Evolutionary conservation across 2,113 vertebrate species (phyloP), one percentile per base, ranked within the genome.

Genomic region (Pimephales promelas): DNA sequence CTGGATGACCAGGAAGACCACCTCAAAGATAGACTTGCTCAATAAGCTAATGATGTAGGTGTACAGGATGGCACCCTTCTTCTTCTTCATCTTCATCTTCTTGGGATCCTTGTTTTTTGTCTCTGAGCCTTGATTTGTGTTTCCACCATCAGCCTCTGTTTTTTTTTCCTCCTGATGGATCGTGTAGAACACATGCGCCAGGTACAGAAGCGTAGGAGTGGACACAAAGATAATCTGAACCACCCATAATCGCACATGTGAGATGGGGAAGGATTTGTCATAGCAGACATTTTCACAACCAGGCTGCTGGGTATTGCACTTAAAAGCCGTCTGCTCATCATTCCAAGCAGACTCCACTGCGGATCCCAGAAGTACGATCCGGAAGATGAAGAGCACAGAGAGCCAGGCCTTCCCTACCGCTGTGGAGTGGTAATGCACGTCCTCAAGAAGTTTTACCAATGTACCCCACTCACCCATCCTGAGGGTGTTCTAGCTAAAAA

Each of bases 401-500:
- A 99, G 94, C 98, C 98, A 99, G 14, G 99, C 95, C 90, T 99
- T 99, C 47, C 98, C 98, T 86, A 97, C 98, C 2, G 97, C 97
- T 0, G 97, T 99, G 73, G 97, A 99, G 89, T 99, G 98, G 82
- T 97, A 96, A 93, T 99, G 97, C 85, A 98, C 98, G 88, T 97
- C 99, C 92, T 98, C 96, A 88, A 99, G 95, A 86, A 99, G 95
- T 83, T 97, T 97, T 85, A 97, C 97, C 85, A 99, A 92, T 92
- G 97, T 96, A 75, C 97, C 98, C 98, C 98, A 99, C 92, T 99
- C 98, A 89, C 97, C 97, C 97, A 99, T 99, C 85, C 88, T 95
- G 90, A 88, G 89, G 74, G 87, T 90, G 88, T 34, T 83, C 87
- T 91, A 83, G 83, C 95, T 97, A 87, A 87, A 28, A 79, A 88